These are phyloP conservation scores for Cryptotermes secundus DNA, from an alignment of 1,140 invertebrate species.

Conservation along the genomic window DNA sequence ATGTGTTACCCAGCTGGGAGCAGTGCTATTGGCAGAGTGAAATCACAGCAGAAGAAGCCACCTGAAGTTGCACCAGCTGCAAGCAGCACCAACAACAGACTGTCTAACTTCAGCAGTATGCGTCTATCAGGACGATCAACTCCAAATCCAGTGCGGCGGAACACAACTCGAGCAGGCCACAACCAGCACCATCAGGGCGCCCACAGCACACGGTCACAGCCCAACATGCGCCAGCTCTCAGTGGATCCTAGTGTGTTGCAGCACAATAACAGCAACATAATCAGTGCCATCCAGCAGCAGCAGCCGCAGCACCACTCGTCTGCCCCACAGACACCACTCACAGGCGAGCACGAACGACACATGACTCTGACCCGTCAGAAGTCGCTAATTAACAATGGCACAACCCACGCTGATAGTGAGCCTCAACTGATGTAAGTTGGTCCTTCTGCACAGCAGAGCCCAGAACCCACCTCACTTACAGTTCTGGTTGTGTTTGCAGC, in stretches of 20 bases:
- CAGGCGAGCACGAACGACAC: slow-evolving; percentile 12
- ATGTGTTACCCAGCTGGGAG: slow-evolving; percentile 39
- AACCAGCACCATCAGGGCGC: neutral
- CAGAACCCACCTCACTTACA: neutral
- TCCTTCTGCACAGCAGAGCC: neutral
- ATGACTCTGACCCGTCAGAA: slow-evolving; percentile 19
- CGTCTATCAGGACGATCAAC: slow-evolving; percentile 48
- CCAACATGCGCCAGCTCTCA: slow-evolving; percentile 46
- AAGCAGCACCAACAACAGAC: slow-evolving; percentile 44
- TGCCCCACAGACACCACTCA: slow-evolving; percentile 30
- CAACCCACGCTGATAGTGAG: neutral
- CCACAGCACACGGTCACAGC: slow-evolving; percentile 42
- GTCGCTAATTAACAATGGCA: neutral
- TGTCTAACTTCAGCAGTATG: slow-evolving; percentile 55
- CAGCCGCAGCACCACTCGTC: slow-evolving; percentile 25
- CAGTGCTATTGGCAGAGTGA: slow-evolving; percentile 45
- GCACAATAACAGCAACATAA: neutral
- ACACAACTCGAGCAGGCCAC: slow-evolving; percentile 50
- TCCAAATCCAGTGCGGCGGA: slow-evolving; percentile 51
- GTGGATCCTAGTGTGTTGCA: slow-evolving; percentile 20
- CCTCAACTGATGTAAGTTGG: neutral
- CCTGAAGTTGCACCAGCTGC: slow-evolving; percentile 32
- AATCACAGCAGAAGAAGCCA: slow-evolving; percentile 43
- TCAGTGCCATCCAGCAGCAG: neutral
- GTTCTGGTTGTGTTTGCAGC: neutral